Evolutionary conservation across 2,113 vertebrate genomes (phyloP).

Genomic region (Halcyon senegalensis): DNA sequence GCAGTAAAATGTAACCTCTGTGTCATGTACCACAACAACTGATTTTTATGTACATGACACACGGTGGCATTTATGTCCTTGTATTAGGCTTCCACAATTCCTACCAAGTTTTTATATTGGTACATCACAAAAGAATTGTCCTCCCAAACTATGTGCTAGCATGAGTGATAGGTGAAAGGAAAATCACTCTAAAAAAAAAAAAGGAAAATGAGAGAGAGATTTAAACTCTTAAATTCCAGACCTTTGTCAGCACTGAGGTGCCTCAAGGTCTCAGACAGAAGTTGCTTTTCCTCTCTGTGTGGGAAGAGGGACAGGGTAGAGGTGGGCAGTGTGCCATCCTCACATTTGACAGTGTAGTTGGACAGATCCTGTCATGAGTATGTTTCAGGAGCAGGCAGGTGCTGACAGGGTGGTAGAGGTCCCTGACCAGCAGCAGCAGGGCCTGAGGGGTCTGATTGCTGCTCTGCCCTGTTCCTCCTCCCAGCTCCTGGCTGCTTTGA

Average conservation of each 20-base stretch:
- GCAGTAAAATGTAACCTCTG: not conserved
- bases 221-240: not conserved
- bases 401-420: not conserved
- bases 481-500: not conserved
- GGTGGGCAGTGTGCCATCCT: not conserved
- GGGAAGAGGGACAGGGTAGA: not conserved
- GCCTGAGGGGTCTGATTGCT: rapidly evolving
- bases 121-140: not conserved
- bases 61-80: not conserved
- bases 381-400: not conserved
- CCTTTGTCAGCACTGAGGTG: not conserved
- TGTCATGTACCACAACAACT: not conserved
- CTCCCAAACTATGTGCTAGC: not conserved
- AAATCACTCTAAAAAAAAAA: not conserved
- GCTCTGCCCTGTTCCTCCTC: not conserved
- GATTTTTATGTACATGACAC: not conserved
- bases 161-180: not conserved
- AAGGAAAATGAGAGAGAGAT: not conserved
- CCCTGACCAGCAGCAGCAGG: rapidly evolving
- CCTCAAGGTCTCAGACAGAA: not conserved
- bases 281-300: rapidly evolving
- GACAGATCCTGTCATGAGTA: not conserved
- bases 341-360: not conserved
- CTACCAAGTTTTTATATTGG: not conserved
- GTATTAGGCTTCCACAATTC: not conserved